Conservation (phyloP, 2,888 invertebrate genomes). For the Amphipyra tragopoginis region DNA sequence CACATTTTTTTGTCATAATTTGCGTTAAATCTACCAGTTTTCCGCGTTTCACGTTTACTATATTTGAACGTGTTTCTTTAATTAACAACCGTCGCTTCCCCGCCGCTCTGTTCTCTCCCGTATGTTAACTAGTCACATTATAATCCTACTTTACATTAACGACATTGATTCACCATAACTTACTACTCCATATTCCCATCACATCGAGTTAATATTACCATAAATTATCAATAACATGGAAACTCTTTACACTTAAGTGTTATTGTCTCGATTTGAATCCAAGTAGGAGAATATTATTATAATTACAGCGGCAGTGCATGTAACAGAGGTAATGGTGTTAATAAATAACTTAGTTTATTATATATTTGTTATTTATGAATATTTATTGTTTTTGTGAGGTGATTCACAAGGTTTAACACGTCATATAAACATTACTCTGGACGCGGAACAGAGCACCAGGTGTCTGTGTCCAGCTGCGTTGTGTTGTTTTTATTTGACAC, state of each 20-base stretch:
- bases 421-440: not conserved
- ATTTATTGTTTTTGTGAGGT: slow-evolving; percentile 5
- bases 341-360: slow-evolving; percentile 40
- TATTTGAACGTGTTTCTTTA: too few relatives aligned
- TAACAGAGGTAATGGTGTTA: slow-evolving; percentile 20
- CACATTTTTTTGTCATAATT: too few relatives aligned
- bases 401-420: slow-evolving; percentile 1
- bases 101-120: not conserved
- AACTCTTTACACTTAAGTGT: slow-evolving; percentile 32
- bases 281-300: slow-evolving; percentile 28
- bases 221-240: slow-evolving; percentile 25
- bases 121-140: slow-evolving; percentile 15
- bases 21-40: too few relatives aligned
- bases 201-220: slow-evolving; percentile 23
- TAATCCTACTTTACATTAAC: not conserved
- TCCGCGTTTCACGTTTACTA: too few relatives aligned
- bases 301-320: slow-evolving; percentile 20
- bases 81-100: too few relatives aligned
- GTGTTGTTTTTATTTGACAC: not conserved
- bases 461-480: not conserved
- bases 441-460: not conserved
- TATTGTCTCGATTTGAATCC: slow-evolving; percentile 9
- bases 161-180: slow-evolving; percentile 8
- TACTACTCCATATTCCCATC: slow-evolving; percentile 8
- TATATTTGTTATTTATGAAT: slow-evolving; percentile 1